These are phyloP conservation scores for Mesitornis unicolor DNA, from an alignment of 2,113 vertebrate species.

Conservation along the genomic window DNA sequence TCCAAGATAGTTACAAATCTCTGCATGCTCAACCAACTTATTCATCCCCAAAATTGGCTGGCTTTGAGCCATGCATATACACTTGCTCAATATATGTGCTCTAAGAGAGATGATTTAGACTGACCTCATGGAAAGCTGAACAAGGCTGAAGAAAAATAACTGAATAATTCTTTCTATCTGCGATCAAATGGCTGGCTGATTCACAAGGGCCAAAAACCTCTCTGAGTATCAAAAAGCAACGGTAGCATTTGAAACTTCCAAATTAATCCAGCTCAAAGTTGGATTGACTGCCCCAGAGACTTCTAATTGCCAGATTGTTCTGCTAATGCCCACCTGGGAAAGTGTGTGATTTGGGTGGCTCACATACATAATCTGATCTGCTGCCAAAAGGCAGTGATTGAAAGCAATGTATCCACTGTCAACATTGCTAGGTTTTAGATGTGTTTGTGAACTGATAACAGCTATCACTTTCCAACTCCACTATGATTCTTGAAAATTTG, in stretches of 20 bases:
- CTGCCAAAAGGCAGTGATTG: slow-evolving; percentile 16
- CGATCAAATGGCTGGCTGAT: slow-evolving; percentile 25
- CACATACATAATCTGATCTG: not conserved
- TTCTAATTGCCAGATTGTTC: slow-evolving; percentile 71
- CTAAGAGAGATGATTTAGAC: not conserved
- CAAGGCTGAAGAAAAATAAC: slow-evolving; percentile 20
- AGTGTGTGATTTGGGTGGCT: slow-evolving; percentile 6
- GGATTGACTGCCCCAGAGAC: slow-evolving; percentile 59
- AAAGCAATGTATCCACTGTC: not conserved
- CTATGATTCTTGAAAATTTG: not conserved
- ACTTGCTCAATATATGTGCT: not conserved
- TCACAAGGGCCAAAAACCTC: slow-evolving; percentile 53
- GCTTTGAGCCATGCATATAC: slow-evolving; percentile 9
- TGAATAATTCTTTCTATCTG: slow-evolving; percentile 66
- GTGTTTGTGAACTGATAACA: not conserved
- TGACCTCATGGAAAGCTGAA: slow-evolving; percentile 32
- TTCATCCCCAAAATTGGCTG: not conserved
- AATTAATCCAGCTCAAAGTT: slow-evolving; percentile 70
- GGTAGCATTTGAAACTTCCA: slow-evolving; percentile 59
- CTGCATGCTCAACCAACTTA: not conserved
- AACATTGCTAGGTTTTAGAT: slow-evolving; percentile 12
- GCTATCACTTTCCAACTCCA: not conserved
- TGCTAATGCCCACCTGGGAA: slow-evolving; percentile 38
- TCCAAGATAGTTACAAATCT: not conserved
- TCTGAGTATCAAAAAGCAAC: slow-evolving; percentile 41